These are phyloP conservation scores for Diarsia mendica DNA, from an alignment of 2,888 invertebrate genomes.

Conservation along the genomic window DNA sequence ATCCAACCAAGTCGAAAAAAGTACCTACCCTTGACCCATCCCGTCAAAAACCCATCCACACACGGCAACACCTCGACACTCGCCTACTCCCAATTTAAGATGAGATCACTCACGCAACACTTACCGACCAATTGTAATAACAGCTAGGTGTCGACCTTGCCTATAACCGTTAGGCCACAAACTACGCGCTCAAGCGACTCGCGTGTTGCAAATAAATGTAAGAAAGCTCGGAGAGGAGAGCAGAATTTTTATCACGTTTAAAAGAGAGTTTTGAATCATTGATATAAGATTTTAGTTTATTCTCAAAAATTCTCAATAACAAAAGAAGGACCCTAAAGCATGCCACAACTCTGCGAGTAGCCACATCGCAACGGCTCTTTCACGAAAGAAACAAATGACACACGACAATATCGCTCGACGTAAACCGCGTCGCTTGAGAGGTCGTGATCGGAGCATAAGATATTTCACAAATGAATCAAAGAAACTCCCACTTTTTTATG, in stretches of 20 bases:
- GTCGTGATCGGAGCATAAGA: not conserved
- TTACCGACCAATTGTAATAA: constrained; percentile 63
- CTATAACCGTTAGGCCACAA: not conserved
- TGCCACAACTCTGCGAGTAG: not conserved
- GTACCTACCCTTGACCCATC: constrained; percentile 3
- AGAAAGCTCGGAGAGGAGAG: too few relatives aligned
- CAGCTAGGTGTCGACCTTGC: constrained; percentile 65
- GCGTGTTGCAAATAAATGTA: not conserved
- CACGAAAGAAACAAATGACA: too few relatives aligned
- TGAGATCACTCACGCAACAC: constrained; percentile 66
- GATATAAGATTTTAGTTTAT: too few relatives aligned
- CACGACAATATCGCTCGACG: not conserved
- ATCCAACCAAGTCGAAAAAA: too few relatives aligned
- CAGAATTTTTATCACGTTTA: too few relatives aligned
- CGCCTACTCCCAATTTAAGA: constrained; percentile 64
- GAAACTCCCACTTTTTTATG: constrained; percentile 59
- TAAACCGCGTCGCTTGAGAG: not conserved
- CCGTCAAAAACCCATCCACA: constrained; percentile 20
- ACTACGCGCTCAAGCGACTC: not conserved
- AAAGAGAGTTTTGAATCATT: too few relatives aligned
- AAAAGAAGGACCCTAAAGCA: too few relatives aligned
- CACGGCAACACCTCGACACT: constrained; percentile 13
- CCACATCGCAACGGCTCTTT: too few relatives aligned
- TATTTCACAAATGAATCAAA: constrained; percentile 60
- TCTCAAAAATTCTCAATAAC: too few relatives aligned